These are phyloP conservation scores for Xylota segnis DNA, from an alignment of 2,888 invertebrate genomes.

Conservation along the genomic window DNA sequence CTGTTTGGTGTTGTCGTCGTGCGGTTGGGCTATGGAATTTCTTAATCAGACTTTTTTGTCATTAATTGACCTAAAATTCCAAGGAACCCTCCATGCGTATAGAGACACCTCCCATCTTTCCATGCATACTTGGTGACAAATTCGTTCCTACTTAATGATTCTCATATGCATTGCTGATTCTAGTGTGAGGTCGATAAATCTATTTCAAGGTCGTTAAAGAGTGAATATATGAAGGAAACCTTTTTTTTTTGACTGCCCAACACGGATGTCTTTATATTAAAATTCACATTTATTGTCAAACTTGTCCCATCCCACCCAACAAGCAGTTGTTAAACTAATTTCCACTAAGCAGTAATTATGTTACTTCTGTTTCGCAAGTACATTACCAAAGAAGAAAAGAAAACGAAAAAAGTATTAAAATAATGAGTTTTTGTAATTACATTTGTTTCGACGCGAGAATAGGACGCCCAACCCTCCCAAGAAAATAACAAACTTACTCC, in stretches of 20 bases:
- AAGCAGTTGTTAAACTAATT: conserved; percentile 43
- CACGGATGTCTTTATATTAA: no score
- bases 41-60: conserved; percentile 60
- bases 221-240: no score
- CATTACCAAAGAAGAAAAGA: conserved; percentile 39
- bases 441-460: conserved; percentile 64
- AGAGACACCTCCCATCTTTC: not conserved
- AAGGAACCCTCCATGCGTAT: conserved; percentile 29
- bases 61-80: conserved; percentile 57
- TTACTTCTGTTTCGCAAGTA: conserved; percentile 30
- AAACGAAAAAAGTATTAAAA: conserved; percentile 53
- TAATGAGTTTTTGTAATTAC: conserved; percentile 75
- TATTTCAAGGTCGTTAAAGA: no score
- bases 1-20: not conserved
- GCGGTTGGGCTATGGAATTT: conserved; percentile 45
- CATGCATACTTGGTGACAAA: conserved; percentile 1
- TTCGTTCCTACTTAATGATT: not conserved
- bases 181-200: no score
- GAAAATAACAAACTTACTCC: conserved; percentile 39
- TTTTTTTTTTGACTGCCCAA: no score
- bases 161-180: not conserved
- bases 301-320: not conserved
- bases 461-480: conserved; percentile 9
- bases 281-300: no score
- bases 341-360: conserved; percentile 59